Evolutionary conservation across 2,888 invertebrate genomes (phyloP).

Genomic region (Myopa testacea): DNA sequence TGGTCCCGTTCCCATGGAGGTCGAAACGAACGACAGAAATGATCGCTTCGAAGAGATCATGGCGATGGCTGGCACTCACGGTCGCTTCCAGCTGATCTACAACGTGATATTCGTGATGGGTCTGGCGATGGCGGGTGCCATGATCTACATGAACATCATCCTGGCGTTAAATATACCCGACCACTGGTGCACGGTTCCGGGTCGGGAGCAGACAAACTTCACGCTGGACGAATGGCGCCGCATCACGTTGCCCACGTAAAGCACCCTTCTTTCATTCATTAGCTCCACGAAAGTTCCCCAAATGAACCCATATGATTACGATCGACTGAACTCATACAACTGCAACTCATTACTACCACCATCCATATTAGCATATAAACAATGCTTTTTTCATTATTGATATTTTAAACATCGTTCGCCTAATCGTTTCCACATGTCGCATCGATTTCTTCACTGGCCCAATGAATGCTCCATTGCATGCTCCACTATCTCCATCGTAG

Average conservation of each 20-base stretch:
- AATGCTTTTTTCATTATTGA: too few species aligned
- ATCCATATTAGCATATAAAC: too few species aligned
- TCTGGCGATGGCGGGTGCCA: slow-evolving; percentile 68
- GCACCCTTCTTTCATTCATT: slow-evolving; percentile 27
- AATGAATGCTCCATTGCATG: too few species aligned
- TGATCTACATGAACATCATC: slow-evolving; percentile 71
- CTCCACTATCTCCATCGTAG: too few species aligned
- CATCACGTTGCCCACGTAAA: slow-evolving; percentile 71
- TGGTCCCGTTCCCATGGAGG: too few species aligned
- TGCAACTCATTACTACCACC: too few species aligned
- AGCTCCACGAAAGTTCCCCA: neutral
- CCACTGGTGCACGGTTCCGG: slow-evolving; percentile 73
- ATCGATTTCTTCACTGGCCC: too few species aligned
- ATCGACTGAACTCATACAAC: too few species aligned
- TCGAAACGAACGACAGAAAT: slow-evolving; percentile 48
- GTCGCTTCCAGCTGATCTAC: slow-evolving; percentile 70
- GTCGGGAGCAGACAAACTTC: slow-evolving; percentile 68
- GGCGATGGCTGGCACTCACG: slow-evolving; percentile 70
- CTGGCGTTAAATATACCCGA: slow-evolving; percentile 72
- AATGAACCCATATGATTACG: too few species aligned
- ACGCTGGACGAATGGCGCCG: slow-evolving; percentile 70
- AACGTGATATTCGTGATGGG: slow-evolving; percentile 70
- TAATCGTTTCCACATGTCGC: too few species aligned
- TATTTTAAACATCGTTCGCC: too few species aligned
- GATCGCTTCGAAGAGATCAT: slow-evolving; percentile 71